These are phyloP conservation scores for Limosa lapponica DNA, from an alignment of 2,797 vertebrate species.

Conservation along the genomic window DNA sequence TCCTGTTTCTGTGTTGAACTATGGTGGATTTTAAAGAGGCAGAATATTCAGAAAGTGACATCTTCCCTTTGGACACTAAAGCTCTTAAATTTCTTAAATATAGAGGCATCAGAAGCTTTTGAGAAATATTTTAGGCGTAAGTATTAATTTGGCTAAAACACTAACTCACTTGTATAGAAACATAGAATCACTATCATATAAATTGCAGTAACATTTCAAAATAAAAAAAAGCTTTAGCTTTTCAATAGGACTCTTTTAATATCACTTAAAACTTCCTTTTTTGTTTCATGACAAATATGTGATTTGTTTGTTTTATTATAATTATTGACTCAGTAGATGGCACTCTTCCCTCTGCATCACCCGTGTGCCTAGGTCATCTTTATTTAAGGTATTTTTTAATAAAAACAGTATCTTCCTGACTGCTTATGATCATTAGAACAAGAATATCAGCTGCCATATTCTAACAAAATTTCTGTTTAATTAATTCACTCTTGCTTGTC, in stretches of 20 bases:
- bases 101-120: background rate
- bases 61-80: background rate
- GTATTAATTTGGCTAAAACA: background rate
- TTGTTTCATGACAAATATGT: background rate
- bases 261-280: background rate
- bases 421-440: background rate
- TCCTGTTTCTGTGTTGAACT: background rate
- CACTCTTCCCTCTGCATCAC: slow-evolving; percentile 47
- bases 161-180: background rate
- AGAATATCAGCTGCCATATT: background rate
- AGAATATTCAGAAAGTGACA: background rate
- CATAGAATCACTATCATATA: background rate
- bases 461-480: too few relatives aligned
- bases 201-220: background rate
- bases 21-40: background rate
- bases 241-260: background rate
- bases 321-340: slow-evolving; percentile 46
- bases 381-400: background rate
- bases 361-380: background rate
- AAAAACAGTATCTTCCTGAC: background rate
- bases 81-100: background rate
- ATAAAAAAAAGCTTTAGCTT: background rate
- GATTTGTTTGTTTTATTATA: background rate
- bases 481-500: too few relatives aligned
- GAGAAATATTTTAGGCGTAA: background rate